Evolutionary conservation across 2,797 vertebrate species (phyloP), one percentile per base, ranked within the genome.

Genomic region (Takifugu ocellatus): DNA sequence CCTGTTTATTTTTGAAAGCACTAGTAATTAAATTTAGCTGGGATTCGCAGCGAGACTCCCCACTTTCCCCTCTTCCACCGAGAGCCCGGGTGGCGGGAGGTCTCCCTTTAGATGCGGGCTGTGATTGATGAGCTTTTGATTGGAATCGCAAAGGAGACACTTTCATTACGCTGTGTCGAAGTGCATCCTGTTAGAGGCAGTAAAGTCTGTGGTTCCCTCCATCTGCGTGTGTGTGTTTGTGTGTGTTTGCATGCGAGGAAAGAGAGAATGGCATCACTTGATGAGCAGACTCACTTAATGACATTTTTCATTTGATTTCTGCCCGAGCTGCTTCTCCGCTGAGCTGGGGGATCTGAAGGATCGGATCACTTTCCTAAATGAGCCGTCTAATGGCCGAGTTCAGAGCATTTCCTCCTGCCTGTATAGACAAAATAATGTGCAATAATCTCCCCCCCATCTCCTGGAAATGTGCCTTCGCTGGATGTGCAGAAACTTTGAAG

Each of bases 71-170:
- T 75, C 64, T 64, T 60, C 61, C 70, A 53, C 56, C 25, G 25
- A 31, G 56, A 77, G 70, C 55, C 15, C 25, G 15, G 48, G 68
- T 55, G 12, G 29, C 15, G 43, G 43, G 63, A 7, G 54, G 49
- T 21, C 59, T 69, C 70, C 83, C 17, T 84, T 84, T 66, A 75
- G 77, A 84, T 84, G 77, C 74, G 75, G 61, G 56, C 61, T 71
- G 82, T 88, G 84, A 91, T 87, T 88, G 86, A 89, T 90, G 87
- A 91, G 88, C 73, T 90, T 91, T 90, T 91, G 89, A 91, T 91
- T 90, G 85, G 87, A 87, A 86, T 84, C 63, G 68, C 70, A 77
- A 87, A 85, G 69, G 81, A 88, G 88, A 88, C 84, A 89, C 83
- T 90, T 91, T 92, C 89, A 91, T 91, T 90, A 89, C 78, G 77